These are phyloP conservation scores for Nesoenas mayeri DNA, from an alignment of 2,113 vertebrate species.

Conservation along the genomic window DNA sequence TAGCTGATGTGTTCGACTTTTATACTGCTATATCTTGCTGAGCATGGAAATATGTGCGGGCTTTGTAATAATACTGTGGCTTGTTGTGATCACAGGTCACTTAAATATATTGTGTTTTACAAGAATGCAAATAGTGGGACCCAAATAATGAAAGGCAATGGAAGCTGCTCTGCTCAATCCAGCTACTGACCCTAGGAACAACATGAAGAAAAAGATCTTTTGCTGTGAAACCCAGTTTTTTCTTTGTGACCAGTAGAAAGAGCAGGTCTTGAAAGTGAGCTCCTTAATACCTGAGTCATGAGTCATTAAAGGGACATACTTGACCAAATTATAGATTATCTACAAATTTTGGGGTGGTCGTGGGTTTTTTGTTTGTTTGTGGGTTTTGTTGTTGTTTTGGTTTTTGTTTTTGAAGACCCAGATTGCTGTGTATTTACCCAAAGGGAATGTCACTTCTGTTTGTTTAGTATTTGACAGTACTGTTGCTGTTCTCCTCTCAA, in stretches of 20 bases:
- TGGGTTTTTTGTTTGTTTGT: not conserved
- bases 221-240: not conserved
- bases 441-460: not conserved
- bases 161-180: not conserved
- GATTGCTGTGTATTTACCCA: not conserved
- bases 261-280: not conserved
- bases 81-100: not conserved
- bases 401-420: not conserved
- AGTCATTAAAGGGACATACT: not conserved
- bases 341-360: not conserved
- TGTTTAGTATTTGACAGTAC: not conserved
- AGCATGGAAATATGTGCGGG: not conserved
- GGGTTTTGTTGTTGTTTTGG: not conserved
- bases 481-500: not conserved
- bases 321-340: not conserved
- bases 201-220: not conserved
- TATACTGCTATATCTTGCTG: not conserved
- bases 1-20: not conserved
- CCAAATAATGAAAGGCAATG: not conserved
- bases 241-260: not conserved
- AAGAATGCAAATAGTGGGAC: not conserved
- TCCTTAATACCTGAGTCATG: not conserved
- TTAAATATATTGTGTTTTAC: not conserved
- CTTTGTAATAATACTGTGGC: not conserved
- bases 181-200: not conserved